phyloP scores from a whole-genome alignment of 2,797 vertebrate species.

The Pipistrellus pipistrellus region DNA sequence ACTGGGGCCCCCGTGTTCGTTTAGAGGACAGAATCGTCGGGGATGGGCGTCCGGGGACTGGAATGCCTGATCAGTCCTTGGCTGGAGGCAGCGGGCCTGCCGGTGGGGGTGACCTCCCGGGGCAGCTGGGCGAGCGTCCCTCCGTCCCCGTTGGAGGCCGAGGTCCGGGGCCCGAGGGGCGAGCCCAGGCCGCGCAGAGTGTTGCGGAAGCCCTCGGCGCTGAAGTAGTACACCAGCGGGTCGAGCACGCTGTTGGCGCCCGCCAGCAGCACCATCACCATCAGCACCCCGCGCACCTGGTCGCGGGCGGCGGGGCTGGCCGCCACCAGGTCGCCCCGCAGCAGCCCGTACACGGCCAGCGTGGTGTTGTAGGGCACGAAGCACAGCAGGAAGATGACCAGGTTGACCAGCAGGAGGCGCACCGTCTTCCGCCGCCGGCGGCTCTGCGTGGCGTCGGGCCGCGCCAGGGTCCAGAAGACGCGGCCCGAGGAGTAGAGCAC shows the following conservation, averaged over 20 bases:
- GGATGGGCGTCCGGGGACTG: not conserved
- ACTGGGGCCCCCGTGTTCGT: rapidly evolving
- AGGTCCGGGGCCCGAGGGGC: not conserved
- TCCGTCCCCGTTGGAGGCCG: not conserved
- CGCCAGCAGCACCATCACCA: conserved; percentile 86
- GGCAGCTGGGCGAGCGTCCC: not conserved
- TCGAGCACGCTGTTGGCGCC: conserved; percentile 90
- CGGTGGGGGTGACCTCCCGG: not conserved
- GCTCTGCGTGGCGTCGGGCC: conserved; percentile 74
- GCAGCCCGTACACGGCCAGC: conserved; percentile 88
- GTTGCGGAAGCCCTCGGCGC: conserved; percentile 90
- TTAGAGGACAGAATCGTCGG: conserved; percentile 73
- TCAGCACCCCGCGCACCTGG: conserved; percentile 83
- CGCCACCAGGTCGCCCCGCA: conserved; percentile 84
- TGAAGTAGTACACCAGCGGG: conserved; percentile 91
- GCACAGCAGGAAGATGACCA: conserved; percentile 90
- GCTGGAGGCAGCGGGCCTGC: not conserved
- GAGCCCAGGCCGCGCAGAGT: conserved; percentile 85
- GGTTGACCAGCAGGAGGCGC: conserved; percentile 88
- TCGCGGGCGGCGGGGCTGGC: conserved; percentile 56
- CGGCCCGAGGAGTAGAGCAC: conserved; percentile 87
- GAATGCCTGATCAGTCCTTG: not conserved
- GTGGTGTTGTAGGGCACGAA: conserved; percentile 90
- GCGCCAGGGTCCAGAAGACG: conserved; percentile 87
- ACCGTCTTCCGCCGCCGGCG: conserved; percentile 86